Conservation (phyloP, 2,113 vertebrate species). For the Cinclus cinclus region DNA sequence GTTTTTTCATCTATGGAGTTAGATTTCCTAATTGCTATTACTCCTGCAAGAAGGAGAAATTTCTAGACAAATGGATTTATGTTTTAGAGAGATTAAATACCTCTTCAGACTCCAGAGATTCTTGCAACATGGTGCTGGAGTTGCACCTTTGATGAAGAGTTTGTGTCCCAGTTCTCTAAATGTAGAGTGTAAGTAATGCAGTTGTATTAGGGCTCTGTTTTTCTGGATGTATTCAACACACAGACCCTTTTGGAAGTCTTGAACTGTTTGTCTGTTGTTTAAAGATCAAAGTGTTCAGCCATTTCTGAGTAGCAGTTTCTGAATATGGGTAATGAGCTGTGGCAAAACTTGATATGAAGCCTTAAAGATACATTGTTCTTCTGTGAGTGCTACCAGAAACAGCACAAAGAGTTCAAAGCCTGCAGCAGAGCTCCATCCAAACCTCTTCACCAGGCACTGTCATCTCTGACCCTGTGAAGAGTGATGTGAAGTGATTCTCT, state of each 20-base stretch:
- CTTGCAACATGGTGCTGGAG: background rate
- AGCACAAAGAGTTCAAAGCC: background rate
- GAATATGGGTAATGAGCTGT: background rate
- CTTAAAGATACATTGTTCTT: background rate
- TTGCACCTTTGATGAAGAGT: background rate
- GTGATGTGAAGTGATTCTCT: background rate
- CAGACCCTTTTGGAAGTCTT: background rate
- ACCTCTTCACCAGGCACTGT: background rate
- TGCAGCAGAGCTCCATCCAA: background rate
- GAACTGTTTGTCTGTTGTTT: background rate
- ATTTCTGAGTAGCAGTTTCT: slow-evolving; percentile 3
- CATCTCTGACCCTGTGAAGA: background rate
- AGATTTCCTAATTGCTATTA: background rate
- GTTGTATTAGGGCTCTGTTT: background rate
- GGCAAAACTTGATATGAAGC: background rate
- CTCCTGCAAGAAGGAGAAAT: background rate
- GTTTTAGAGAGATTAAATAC: background rate
- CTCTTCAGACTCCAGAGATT: background rate
- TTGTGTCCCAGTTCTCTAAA: background rate
- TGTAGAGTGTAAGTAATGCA: background rate
- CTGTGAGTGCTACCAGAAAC: background rate
- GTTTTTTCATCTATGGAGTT: background rate
- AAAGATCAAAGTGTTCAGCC: background rate
- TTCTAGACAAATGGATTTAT: background rate
- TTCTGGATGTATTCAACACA: background rate